Evolutionary conservation across 2,888 invertebrate genomes (phyloP).

Genomic region (Sinelater perroti): DNA sequence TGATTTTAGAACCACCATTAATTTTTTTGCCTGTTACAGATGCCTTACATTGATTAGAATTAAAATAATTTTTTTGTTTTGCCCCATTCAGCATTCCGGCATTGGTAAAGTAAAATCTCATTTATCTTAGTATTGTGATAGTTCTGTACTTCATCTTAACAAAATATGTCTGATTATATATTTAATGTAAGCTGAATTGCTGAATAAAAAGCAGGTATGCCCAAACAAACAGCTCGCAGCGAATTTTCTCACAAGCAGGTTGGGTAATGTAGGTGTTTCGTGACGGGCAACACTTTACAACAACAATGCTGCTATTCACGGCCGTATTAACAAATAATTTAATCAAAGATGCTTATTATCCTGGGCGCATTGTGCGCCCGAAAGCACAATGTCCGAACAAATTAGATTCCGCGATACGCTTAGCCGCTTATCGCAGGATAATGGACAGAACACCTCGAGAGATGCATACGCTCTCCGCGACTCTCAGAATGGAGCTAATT

Average conservation of each 20-base stretch:
- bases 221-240: not conserved
- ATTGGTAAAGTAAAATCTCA: too few relatives aligned
- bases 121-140: too few relatives aligned
- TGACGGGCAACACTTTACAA: constrained; percentile 36
- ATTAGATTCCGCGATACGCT: constrained; percentile 35
- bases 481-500: constrained; percentile 33
- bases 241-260: constrained; percentile 32
- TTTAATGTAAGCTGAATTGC: too few relatives aligned
- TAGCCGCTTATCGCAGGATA: constrained; percentile 32
- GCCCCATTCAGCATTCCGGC: too few relatives aligned
- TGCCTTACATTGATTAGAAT: too few relatives aligned
- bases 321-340: constrained; percentile 35
- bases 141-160: too few relatives aligned
- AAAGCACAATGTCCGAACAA: constrained; percentile 35
- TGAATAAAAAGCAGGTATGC: not conserved
- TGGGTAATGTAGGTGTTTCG: constrained; percentile 37
- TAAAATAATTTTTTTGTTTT: too few relatives aligned
- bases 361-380: constrained; percentile 26
- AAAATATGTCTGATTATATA: too few relatives aligned
- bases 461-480: constrained; percentile 6
- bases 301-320: constrained; percentile 35
- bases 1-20: too few relatives aligned
- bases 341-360: constrained; percentile 35
- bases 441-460: constrained; percentile 26
- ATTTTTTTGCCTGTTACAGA: too few relatives aligned